Evolutionary conservation across 2,797 vertebrate genomes (phyloP).

Genomic region (Pelobates cultripes): DNA sequence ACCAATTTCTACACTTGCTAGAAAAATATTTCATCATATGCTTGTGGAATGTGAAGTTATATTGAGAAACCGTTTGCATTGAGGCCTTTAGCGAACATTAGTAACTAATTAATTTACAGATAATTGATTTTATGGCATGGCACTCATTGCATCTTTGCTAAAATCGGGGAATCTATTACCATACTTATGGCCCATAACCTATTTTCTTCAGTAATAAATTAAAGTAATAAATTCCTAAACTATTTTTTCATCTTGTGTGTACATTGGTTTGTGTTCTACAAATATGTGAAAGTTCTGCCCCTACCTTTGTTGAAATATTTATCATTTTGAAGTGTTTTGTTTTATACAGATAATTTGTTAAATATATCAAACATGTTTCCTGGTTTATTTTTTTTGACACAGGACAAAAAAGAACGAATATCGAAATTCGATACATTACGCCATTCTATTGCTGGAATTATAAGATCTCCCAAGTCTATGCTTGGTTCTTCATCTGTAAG

Average conservation of each 20-base stretch:
- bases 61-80: background rate
- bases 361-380: no score
- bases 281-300: background rate
- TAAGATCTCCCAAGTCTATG: conserved; percentile 89
- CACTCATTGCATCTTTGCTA: conserved; percentile 17
- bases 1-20: background rate
- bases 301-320: no score
- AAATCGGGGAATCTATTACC: background rate
- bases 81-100: conserved; percentile 41
- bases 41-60: background rate
- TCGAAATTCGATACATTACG: conserved; percentile 94
- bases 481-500: conserved; percentile 89
- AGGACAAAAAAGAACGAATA: conserved; percentile 92
- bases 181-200: background rate
- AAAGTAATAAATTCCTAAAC: background rate
- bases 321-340: background rate
- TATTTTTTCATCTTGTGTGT: background rate
- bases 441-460: conserved; percentile 94
- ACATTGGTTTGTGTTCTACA: background rate
- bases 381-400: conserved; percentile 31
- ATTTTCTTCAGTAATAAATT: background rate
- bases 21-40: background rate
- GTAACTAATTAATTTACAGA: conserved; percentile 41
- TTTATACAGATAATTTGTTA: background rate
- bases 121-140: conserved; percentile 24